Evolutionary conservation across 2,888 invertebrate genomes (phyloP), one percentile per base, ranked within the genome.

Genomic region (Synergus laeviventris): DNA sequence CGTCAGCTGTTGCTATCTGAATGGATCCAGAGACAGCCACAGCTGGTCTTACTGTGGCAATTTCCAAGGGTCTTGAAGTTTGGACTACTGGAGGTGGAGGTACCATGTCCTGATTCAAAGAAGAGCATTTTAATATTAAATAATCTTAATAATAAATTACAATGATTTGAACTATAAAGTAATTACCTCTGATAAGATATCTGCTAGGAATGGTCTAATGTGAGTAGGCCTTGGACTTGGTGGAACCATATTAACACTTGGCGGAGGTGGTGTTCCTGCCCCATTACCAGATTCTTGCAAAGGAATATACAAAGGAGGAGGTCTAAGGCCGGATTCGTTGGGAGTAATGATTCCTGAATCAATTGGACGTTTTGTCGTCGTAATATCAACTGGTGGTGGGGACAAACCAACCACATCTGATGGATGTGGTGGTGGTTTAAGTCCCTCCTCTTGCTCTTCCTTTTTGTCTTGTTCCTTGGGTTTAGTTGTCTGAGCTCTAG

Each of bases 11-110:
- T 4, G 87, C 90, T 75, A 90, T 91, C 80, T 89, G 90, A 66
- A 91, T 90, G 0, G 91, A 90, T 16, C 90, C 89, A 0, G 90
- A 89, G n/a, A 90, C 88, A 3, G 88, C 88, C 2, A 89, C 86
- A 4, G 86, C 86, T 74, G 89, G 88, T 77, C 88, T 85, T 1
- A 87, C 85, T 0, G 89, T 89, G 4, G 87, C 85, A n/a, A 89
- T 84, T 77, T 87, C 88, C 3, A 86, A 76, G 0, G 86, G 83
- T 24, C 84, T 83, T 0, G 87, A 85, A 49, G 88, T 87, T 78
- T 87, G 85, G 2, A 76, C 18, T 39, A 79, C 77, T 16, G 86
- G 83, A 8, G 89, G 87, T 14, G 90, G 89, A 73, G 90, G 90
- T 38, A 91, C 84, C 89, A 91, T 90, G 42, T 90, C 90, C 90